A percentile compares a stretch with the other conserved stretches of the same genome.
Conservation (phyloP, 2,888 invertebrate genomes). For the Tinea trinotella region DNA sequence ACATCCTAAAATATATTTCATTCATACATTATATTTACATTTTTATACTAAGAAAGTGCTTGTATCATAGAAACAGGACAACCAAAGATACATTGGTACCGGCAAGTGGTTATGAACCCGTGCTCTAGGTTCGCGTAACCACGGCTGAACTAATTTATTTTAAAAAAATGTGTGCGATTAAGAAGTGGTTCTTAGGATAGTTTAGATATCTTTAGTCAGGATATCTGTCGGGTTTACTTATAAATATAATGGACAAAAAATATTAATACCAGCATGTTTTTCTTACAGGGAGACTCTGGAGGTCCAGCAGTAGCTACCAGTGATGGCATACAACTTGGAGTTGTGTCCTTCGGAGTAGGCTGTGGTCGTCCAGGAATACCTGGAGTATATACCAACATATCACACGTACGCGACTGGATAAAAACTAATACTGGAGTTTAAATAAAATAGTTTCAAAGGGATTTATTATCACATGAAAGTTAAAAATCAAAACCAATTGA, state of each 20-base stretch:
- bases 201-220: no score
- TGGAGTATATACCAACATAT: constrained; percentile 38
- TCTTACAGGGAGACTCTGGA: constrained; percentile 47
- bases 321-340: constrained; percentile 29
- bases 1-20: no score
- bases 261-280: not conserved
- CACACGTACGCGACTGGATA: constrained; percentile 32
- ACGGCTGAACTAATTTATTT: no score
- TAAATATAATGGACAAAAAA: not conserved
- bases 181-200: no score
- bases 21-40: no score
- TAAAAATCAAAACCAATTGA: not conserved
- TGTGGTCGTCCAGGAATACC: constrained; percentile 38
- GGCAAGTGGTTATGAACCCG: no score
- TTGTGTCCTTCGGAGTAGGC: constrained; percentile 40
- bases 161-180: no score
- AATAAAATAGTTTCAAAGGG: not conserved
- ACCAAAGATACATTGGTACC: no score
- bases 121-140: no score
- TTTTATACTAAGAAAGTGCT: no score
- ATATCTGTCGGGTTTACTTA: no score
- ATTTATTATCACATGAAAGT: not conserved
- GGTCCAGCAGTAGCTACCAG: constrained; percentile 36
- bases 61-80: no score
- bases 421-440: constrained; percentile 27